Conservation (phyloP, 2,888 invertebrate species). For the Rhingia rostrata region DNA sequence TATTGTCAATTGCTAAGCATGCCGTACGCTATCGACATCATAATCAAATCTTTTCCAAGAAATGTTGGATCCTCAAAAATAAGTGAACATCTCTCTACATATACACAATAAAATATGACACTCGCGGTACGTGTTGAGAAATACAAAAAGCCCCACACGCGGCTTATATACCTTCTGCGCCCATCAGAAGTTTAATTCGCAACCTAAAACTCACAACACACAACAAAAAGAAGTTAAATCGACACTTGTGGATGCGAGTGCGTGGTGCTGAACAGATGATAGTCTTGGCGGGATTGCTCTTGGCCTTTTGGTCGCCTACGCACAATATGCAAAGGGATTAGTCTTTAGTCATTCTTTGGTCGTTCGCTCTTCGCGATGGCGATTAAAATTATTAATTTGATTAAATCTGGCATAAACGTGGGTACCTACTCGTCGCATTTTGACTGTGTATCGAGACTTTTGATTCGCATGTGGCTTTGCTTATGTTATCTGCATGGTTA, state of each 20-base stretch:
- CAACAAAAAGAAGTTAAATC: slow-evolving; percentile 21
- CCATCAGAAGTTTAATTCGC: slow-evolving; percentile 26
- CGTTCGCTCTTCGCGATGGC: slow-evolving; percentile 36
- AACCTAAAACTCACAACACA: slow-evolving; percentile 33
- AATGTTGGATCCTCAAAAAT: slow-evolving; percentile 17
- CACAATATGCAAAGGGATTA: slow-evolving; percentile 54
- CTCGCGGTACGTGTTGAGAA: slow-evolving; percentile 49
- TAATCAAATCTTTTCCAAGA: slow-evolving; percentile 53
- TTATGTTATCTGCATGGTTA: slow-evolving; percentile 1
- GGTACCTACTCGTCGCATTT: slow-evolving; percentile 54
- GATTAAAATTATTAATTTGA: slow-evolving; percentile 67
- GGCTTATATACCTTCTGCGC: not conserved
- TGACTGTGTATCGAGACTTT: slow-evolving; percentile 2
- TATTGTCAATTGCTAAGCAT: slow-evolving; percentile 39
- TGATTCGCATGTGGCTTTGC: slow-evolving; percentile 52
- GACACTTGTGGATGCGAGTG: slow-evolving; percentile 8
- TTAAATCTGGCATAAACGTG: slow-evolving; percentile 65
- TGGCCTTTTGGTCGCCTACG: slow-evolving; percentile 56
- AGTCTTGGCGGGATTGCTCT: slow-evolving; percentile 35
- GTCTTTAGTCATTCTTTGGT: slow-evolving; percentile 52
- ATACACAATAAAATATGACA: slow-evolving; percentile 22
- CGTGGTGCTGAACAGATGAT: not conserved
- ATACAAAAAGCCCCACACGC: slow-evolving; percentile 23
- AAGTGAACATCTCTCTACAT: not conserved
- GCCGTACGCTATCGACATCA: slow-evolving; percentile 45